Evolutionary conservation across 1,140 invertebrate species (phyloP).

Genomic region (Samia ricini): DNA sequence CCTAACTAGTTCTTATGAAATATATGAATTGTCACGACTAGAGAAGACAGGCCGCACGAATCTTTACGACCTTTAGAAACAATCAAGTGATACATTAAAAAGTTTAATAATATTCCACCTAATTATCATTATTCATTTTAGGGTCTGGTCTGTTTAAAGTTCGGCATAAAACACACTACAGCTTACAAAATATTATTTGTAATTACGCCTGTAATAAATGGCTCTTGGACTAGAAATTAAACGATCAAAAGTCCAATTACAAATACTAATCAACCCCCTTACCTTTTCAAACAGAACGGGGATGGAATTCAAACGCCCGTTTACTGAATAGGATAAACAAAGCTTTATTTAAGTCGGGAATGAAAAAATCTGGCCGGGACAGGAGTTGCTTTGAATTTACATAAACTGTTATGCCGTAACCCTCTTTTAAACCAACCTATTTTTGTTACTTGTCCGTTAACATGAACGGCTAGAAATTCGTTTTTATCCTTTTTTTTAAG

Average conservation of each 20-base stretch:
- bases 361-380: conserved; percentile 5
- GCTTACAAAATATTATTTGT: neutral
- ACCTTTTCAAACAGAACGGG: conserved; percentile 14
- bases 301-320: neutral
- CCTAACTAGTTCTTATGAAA: too few species aligned
- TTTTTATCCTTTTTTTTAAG: neutral
- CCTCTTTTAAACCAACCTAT: neutral
- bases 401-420: conserved; percentile 11
- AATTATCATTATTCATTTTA: too few species aligned
- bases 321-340: conserved; percentile 7
- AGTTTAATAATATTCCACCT: too few species aligned
- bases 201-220: neutral
- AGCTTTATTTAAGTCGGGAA: conserved; percentile 16
- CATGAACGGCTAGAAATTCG: neutral
- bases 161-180: neutral
- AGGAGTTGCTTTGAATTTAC: conserved; percentile 8
- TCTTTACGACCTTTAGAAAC: too few species aligned
- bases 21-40: too few species aligned
- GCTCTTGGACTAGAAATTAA: neutral
- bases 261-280: conserved; percentile 15
- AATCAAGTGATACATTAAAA: too few species aligned
- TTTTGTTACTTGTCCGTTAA: neutral
- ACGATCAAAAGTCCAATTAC: conserved; percentile 20
- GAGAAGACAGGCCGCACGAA: too few species aligned
- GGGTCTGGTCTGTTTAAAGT: too few species aligned